Evolutionary conservation across 1,140 invertebrate species (phyloP), one percentile per base, ranked within the genome.

Genomic region (Pogonomyrmex barbatus): DNA sequence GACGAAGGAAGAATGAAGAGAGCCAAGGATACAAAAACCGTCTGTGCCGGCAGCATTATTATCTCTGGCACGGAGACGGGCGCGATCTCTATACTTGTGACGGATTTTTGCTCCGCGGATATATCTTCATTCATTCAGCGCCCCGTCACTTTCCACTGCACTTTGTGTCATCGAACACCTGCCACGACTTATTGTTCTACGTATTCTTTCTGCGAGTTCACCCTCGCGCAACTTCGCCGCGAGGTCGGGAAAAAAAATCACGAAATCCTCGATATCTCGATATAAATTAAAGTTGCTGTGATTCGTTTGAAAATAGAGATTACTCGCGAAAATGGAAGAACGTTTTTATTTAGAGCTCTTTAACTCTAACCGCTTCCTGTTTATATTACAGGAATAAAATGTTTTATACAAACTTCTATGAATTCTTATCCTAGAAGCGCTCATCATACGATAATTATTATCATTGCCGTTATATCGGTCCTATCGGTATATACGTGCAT

Each of bases 31-130:
- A 93, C 91, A 93, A 92, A 93, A 93, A 93, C 90, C 84, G 92
- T 91, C 93, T 92, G 92, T 45, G 58, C 91, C 89, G 89, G 87
- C 85, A 90, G 89, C 82, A 88, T 92, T 90, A 93, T 94, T 94
- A 91, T 94, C 85, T 81, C 85, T 77, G 85, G 70, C 73, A 87
- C 67, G 86, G 70, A 92, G 89, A 91, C 90, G 91, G 91, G 92
- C 92, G 92, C 91, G 92, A 93, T 91, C 89, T 92, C 91, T 91
- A 24, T 62, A 93, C 93, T 91, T 90, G 24, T 24, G 93, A 94
- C 94, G 93, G 91, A 93, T 93, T 93, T 93, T 89, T 91, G 79
- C 58, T 73, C 79, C 63, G 78, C 88, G 88, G 73, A 79, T 87
- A 79, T 87, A 88, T 77, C 85, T 86, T 89, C 84, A 87, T 90